phyloP scores from a whole-genome alignment of 2,888 invertebrate genomes.

The Dasypolia templi region DNA sequence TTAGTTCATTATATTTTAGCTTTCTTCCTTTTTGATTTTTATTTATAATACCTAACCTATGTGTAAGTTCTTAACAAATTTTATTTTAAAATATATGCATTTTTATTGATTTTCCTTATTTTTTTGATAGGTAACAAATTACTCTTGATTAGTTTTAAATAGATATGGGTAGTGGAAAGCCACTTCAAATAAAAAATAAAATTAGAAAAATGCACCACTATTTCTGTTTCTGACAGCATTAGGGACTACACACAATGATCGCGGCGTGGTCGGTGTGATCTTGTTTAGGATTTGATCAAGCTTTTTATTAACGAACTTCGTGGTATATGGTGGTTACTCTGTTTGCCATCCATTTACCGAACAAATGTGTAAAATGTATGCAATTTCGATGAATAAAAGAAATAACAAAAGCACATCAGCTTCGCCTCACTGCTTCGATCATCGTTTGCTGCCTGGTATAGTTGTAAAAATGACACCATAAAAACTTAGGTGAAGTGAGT shows the following conservation, averaged over 20 bases:
- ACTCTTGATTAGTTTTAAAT: neutral
- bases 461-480: neutral
- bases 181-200: conserved; percentile 12
- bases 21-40: conserved; percentile 2
- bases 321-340: neutral
- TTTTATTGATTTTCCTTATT: conserved; percentile 10
- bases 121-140: neutral
- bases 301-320: neutral
- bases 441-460: neutral
- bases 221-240: neutral
- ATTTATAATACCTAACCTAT: neutral
- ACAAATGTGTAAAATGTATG: neutral
- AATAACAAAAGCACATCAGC: neutral
- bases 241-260: neutral
- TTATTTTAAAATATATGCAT: conserved; percentile 15
- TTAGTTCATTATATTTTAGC: conserved; percentile 20
- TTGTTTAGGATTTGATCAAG: neutral
- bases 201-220: neutral
- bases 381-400: neutral
- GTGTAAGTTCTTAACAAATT: conserved; percentile 16
- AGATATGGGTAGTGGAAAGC: neutral
- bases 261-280: no score
- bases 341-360: neutral
- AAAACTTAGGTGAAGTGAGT: neutral
- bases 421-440: neutral